These are phyloP conservation scores for Cichlasoma orientale DNA, from an alignment of 2,797 vertebrate genomes.

Conservation along the genomic window DNA sequence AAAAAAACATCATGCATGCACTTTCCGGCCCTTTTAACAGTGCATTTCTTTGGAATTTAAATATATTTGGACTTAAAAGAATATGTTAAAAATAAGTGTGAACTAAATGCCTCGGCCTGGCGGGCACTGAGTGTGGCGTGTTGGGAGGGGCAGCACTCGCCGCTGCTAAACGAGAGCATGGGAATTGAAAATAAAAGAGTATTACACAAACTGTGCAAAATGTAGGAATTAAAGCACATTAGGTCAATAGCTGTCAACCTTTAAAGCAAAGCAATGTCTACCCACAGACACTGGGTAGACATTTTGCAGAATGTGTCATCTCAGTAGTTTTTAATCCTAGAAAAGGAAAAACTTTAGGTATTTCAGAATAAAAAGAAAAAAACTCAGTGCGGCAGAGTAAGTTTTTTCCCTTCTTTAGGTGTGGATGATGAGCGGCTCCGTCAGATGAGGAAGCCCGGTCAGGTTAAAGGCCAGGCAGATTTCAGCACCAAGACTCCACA, in stretches of 20 bases:
- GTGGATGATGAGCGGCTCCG: constrained; percentile 81
- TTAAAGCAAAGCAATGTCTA: background rate
- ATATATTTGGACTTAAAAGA: background rate
- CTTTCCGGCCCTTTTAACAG: background rate
- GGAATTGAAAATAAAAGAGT: background rate
- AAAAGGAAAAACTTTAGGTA: background rate
- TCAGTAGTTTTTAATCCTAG: background rate
- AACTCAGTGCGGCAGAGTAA: background rate
- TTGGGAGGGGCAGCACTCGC: background rate
- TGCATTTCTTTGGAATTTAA: background rate
- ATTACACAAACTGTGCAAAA: background rate
- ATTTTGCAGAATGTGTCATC: background rate
- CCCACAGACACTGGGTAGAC: background rate
- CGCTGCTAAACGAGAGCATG: background rate
- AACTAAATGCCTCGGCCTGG: background rate
- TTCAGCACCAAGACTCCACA: constrained; percentile 86
- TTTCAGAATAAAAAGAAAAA: background rate
- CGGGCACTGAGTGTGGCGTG: background rate
- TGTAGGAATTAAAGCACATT: background rate
- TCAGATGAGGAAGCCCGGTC: constrained; percentile 71
- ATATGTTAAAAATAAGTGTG: background rate
- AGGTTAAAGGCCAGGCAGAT: constrained; percentile 80
- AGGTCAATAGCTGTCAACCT: background rate
- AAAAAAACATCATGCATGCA: background rate
- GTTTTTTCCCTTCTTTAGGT: constrained; percentile 56